Evolutionary conservation across 2,888 invertebrate genomes (phyloP), one percentile per base, ranked within the genome.

Genomic region (Euphydryas editha): DNA sequence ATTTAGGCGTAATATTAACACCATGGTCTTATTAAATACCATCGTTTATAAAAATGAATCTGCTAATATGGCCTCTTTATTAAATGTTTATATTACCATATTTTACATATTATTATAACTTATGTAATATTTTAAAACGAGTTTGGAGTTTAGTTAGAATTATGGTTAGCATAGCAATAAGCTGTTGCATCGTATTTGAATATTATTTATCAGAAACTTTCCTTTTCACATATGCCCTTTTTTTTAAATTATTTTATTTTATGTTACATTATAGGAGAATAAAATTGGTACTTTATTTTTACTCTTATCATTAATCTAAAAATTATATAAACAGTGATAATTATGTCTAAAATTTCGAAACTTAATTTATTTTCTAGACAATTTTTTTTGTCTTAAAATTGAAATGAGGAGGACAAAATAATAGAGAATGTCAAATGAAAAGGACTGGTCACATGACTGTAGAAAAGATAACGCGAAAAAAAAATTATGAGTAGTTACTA

Each of bases 111-210:
- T 47, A n/a, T n/a, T n/a, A n/a, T n/a, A n/a, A n/a, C n/a, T n/a
- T n/a, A 47, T 47, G 47, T 21, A 47, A 51, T 15, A 24, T 24
- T n/a, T 4, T 30, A 30, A 17, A 62, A 64, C 63, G 24, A 42
- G 64, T 59, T 59, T 42, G 1, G 21, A 36, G 37, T 24, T 59
- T 59, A 58, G 17, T 54, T 18, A 51, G 39, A 57, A 20, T 42
- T n/a, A 24, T 51, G 36, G 37, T 42, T 59, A 21, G 17, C 44
- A 44, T 39, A 36, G 37, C 57, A 56, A 39, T 68, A 68, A 65
- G 62, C 62, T 59, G 49, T 59, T 59, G 44, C 65, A 61, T 24
- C 49, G 44, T 49, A 62, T 68, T 59, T 68, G 59, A 68, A 68
- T 68, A 68, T 68, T 68, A 46, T 47, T 20, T 58, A 36, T 62